Conservation (phyloP, 2,888 invertebrate genomes). For the Clitarchus hookeri region DNA sequence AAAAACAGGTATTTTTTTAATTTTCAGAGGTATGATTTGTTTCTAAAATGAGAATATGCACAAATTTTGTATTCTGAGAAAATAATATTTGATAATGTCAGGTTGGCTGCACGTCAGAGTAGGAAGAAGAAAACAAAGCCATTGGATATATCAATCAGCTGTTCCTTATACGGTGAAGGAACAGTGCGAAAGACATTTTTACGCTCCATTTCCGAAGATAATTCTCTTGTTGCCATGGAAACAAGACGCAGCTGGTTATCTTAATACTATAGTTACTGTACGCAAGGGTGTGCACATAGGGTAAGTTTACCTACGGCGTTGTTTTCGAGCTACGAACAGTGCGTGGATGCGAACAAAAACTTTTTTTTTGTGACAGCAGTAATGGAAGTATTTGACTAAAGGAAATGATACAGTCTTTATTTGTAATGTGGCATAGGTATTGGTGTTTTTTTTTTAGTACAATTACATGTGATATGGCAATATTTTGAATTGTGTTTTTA, state of each 20-base stretch:
- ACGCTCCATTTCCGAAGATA: constrained; percentile 42
- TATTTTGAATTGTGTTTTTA: too few species aligned
- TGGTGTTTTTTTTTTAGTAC: too few species aligned
- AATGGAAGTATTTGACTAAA: neutral
- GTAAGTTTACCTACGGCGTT: constrained; percentile 17
- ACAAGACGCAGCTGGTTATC: constrained; percentile 42
- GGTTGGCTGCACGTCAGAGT: neutral
- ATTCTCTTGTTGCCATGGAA: constrained; percentile 44
- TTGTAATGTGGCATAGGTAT: too few species aligned
- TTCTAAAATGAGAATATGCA: too few species aligned
- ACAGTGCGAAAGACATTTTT: constrained; percentile 42
- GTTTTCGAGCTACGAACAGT: neutral
- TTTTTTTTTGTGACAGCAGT: constrained; percentile 22
- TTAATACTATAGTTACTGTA: constrained; percentile 34
- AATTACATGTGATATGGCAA: too few species aligned
- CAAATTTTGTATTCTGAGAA: neutral
- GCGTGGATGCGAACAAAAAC: constrained; percentile 27
- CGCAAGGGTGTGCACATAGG: neutral
- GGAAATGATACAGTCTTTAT: neutral
- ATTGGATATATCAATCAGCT: constrained; percentile 46
- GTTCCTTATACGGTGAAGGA: constrained; percentile 43
- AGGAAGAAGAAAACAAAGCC: constrained; percentile 30
- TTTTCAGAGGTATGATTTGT: too few species aligned
- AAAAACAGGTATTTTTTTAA: too few species aligned
- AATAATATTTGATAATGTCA: constrained; percentile 30